Evolutionary conservation across 2,797 vertebrate genomes (phyloP), one percentile per base, ranked within the genome.

Genomic region (Enteromius viviparus): DNA sequence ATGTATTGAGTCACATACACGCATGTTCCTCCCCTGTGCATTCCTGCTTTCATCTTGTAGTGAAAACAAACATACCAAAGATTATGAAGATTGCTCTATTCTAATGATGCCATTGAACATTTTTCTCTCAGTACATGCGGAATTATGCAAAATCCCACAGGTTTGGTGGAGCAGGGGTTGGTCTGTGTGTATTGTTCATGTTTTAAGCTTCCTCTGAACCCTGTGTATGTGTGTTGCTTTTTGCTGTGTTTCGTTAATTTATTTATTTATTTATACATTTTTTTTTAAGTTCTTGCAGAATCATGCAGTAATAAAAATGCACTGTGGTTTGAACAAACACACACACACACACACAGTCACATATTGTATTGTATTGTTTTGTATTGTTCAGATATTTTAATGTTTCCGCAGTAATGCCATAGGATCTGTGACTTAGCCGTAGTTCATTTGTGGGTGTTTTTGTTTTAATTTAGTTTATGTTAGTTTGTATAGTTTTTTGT

Each of bases 51-150:
- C 14, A 70, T 69, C 75, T 49, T 77, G 55, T 77, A 60, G 37
- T 60, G 19, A 83, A 68, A 70, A 77, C 40, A 83, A 58, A 69
- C 76, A 64, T 10, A 64, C 34, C 15, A 47, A 47, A 64, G 37
- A 32, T 64, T 47, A 64, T 64, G 40, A 29, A 32, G 62, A 64
- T 32, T 6, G 26, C 8, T 2, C 9, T 76, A 19, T 45, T 77
- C 4, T 32, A 76, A 23, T 17, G 14, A n/a, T 58, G 32, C 21
- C 49, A 26, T 4, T 55, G 49, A 37, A 55, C 49, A 75, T 37
- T 11, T 74, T n/a, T n/a, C 1, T 74, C 17, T 53, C 10, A 53
- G 11, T 37, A 11, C 32, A 37, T 19, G 19, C 34, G n/a, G n/a
- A 60, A 26, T 60, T 11, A 11, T 5, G 1, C n/a, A 40, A 66